phyloP scores from a whole-genome alignment of 2,888 invertebrate species.

The Euproctis similis region DNA sequence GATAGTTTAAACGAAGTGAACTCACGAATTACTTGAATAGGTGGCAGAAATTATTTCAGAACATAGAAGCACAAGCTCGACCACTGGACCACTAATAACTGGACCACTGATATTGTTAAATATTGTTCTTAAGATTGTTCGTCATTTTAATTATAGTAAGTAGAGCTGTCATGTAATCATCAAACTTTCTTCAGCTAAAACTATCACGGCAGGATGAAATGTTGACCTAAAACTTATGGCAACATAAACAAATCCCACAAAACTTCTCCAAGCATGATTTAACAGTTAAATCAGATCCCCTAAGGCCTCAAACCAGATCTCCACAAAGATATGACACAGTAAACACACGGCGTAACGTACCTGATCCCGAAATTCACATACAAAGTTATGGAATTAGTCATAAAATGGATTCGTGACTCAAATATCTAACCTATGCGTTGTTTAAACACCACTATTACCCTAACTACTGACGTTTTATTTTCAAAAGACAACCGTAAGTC shows the following conservation, averaged over 20 bases:
- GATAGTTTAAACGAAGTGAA: too few species aligned
- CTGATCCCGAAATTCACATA: slow-evolving; percentile 73
- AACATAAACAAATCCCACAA: slow-evolving; percentile 17
- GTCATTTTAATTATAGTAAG: too few species aligned
- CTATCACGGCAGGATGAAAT: too few species aligned
- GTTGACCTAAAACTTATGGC: not conserved
- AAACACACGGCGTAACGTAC: slow-evolving; percentile 56
- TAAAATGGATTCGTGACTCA: slow-evolving; percentile 75
- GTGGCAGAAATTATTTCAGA: too few species aligned
- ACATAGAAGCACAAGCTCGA: too few species aligned
- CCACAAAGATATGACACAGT: slow-evolving; percentile 54
- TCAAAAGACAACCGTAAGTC: slow-evolving; percentile 10
- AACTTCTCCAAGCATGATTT: slow-evolving; percentile 33
- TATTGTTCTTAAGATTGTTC: too few species aligned
- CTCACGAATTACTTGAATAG: too few species aligned
- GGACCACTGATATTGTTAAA: too few species aligned
- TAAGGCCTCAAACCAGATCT: slow-evolving; percentile 39
- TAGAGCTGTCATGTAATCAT: too few species aligned
- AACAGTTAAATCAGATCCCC: slow-evolving; percentile 56
- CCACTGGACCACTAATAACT: too few species aligned
- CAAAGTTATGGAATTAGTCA: slow-evolving; percentile 76
- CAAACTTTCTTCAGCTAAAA: too few species aligned
- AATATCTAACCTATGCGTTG: slow-evolving; percentile 70
- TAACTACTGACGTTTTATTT: slow-evolving; percentile 4
- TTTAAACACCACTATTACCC: slow-evolving; percentile 13